These are phyloP conservation scores for Meiosimyza platycephala DNA, from an alignment of 2,888 invertebrate genomes.

Conservation along the genomic window DNA sequence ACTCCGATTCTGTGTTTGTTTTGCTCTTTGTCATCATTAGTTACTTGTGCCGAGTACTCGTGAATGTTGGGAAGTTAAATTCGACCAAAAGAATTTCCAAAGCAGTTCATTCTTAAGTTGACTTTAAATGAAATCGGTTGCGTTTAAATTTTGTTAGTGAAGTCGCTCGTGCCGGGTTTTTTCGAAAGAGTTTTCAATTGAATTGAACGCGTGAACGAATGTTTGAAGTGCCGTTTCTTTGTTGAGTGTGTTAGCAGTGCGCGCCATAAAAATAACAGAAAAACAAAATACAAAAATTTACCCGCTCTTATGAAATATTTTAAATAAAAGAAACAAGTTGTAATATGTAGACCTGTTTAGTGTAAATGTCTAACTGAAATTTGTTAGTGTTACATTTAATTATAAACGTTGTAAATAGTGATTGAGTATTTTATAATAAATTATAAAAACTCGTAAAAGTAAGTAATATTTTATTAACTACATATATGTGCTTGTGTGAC, in stretches of 20 bases:
- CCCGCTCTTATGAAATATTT: neutral
- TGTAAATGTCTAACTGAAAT: no score
- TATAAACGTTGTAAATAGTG: no score
- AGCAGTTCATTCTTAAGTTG: constrained; percentile 56
- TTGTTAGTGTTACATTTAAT: no score
- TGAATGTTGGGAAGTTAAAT: neutral
- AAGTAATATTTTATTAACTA: no score
- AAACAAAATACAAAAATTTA: neutral
- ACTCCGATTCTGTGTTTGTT: no score
- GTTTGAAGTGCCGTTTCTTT: neutral
- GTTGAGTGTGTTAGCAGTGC: neutral
- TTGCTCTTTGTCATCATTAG: no score
- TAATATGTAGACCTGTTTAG: no score
- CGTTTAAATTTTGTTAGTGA: constrained; percentile 26
- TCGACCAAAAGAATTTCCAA: constrained; percentile 46
- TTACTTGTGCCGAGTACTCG: no score
- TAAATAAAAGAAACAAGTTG: neutral
- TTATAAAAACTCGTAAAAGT: no score
- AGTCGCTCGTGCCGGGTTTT: neutral
- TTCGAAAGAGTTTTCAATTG: neutral
- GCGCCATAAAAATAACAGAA: constrained; percentile 14
- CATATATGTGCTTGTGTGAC: no score
- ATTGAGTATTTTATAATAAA: no score
- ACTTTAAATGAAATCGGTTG: constrained; percentile 53
- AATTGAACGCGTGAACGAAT: neutral